Percentiles rank a stretch among this genome's conserved stretches.
Evolutionary conservation across 2,113 vertebrate genomes (phyloP).

Genomic region (Grantiella picta): DNA sequence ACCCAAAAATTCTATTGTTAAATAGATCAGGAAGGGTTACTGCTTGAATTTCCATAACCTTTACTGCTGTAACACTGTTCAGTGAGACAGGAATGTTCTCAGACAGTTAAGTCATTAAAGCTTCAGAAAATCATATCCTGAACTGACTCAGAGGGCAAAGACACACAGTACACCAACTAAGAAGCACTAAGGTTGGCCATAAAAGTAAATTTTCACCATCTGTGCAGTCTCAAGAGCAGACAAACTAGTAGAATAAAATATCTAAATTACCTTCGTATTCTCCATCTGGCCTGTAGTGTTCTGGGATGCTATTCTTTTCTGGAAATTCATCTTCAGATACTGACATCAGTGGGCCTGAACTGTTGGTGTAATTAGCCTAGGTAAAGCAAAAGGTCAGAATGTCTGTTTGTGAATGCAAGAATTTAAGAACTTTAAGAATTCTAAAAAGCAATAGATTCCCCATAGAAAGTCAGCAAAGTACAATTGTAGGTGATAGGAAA

Average conservation of each 20-base stretch:
- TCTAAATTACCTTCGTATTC: not conserved
- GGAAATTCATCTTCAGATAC: not conserved
- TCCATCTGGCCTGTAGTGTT: not conserved
- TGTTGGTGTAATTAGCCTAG: slow-evolving; percentile 26
- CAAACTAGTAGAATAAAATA: not conserved
- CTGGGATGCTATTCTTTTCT: not conserved
- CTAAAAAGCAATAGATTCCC: not conserved
- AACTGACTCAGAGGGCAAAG: not conserved
- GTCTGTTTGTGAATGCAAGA: not conserved
- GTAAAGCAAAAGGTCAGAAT: not conserved
- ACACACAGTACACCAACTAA: not conserved
- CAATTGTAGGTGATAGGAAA: not conserved
- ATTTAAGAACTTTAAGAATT: not conserved
- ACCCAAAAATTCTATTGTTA: not conserved
- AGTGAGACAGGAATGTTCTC: not conserved
- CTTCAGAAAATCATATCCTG: not conserved
- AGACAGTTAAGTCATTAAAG: not conserved
- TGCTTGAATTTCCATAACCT: not conserved
- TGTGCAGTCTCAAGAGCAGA: not conserved
- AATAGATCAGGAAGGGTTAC: not conserved
- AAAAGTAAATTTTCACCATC: not conserved
- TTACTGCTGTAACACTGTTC: not conserved
- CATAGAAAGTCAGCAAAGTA: not conserved
- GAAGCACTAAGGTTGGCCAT: not conserved
- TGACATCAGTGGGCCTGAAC: not conserved